A percentile compares a stretch with the other conserved stretches of the same genome.
These are phyloP conservation scores for Lamellibrachia columna DNA, from an alignment of 2,888 invertebrate species.

Conservation along the genomic window DNA sequence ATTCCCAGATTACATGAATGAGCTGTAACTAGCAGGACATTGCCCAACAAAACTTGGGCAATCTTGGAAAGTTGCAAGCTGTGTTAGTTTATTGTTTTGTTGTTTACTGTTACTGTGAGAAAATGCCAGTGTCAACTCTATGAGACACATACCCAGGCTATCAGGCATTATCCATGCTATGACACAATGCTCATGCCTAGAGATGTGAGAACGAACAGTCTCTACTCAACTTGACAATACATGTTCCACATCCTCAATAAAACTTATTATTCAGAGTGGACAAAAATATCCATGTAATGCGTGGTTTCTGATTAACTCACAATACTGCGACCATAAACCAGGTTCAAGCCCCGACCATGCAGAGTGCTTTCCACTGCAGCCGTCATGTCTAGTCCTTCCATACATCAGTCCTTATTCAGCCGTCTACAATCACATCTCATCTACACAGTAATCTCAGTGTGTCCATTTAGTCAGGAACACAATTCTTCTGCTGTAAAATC, in stretches of 20 bases:
- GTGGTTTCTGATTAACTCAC: not conserved
- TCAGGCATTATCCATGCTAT: not conserved
- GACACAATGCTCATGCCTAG: not conserved
- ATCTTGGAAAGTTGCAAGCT: too few species aligned
- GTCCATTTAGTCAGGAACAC: too few species aligned
- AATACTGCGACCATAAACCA: not conserved
- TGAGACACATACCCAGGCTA: not conserved
- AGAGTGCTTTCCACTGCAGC: not conserved
- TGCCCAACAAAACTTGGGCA: too few species aligned
- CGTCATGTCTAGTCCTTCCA: not conserved
- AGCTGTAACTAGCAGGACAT: too few species aligned
- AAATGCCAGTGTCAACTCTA: not conserved
- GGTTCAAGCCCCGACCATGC: not conserved
- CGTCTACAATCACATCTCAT: not conserved
- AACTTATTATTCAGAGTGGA: constrained; percentile 1
- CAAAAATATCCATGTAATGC: not conserved
- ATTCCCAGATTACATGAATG: too few species aligned
- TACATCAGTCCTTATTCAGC: not conserved
- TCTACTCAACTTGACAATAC: not conserved
- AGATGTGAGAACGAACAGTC: not conserved
- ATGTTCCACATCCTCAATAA: not conserved
- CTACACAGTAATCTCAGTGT: not conserved
- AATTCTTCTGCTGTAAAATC: not conserved
- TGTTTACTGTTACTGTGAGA: not conserved
- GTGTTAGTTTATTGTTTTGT: too few species aligned